Percentiles rank a stretch among this genome's conserved stretches.
Conservation (phyloP, 1,140 invertebrate genomes). For the Drosophila aff. region DNA sequence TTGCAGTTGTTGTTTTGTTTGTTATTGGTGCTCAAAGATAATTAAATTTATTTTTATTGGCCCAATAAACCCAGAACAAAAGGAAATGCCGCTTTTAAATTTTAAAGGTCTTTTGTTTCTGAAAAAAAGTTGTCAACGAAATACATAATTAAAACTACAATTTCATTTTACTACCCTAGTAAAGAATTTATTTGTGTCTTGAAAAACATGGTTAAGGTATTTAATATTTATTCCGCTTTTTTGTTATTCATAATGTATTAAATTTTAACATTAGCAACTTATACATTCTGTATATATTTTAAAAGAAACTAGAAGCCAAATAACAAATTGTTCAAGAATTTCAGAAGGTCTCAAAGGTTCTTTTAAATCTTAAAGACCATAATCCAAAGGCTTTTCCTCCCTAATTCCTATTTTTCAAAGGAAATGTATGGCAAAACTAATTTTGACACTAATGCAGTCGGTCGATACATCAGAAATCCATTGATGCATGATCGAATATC, state of each 20-base stretch:
- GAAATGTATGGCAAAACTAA: neutral
- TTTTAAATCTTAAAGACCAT: neutral
- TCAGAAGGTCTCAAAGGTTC: neutral
- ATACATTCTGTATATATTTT: neutral
- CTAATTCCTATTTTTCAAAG: constrained; percentile 2
- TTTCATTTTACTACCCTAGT: constrained; percentile 10
- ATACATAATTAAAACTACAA: constrained; percentile 16
- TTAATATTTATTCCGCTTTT: neutral
- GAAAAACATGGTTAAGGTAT: neutral
- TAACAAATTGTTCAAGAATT: neutral
- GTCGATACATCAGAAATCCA: constrained; percentile 19
- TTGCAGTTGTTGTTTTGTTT: constrained; percentile 26
- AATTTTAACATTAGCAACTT: too few relatives aligned
- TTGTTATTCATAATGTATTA: neutral
- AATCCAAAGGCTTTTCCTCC: neutral
- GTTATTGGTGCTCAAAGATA: constrained; percentile 54
- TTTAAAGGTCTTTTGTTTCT: constrained; percentile 8
- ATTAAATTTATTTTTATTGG: constrained; percentile 57
- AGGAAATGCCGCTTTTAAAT: neutral
- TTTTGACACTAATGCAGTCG: constrained; percentile 35
- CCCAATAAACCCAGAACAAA: constrained; percentile 43
- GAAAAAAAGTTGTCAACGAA: constrained; percentile 1
- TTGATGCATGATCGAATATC: constrained; percentile 40
- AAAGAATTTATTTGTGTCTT: neutral
- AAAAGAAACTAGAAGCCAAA: neutral